Evolutionary conservation across 2,797 vertebrate species (phyloP), one percentile per base, ranked within the genome.

Genomic region (Diplodus sargus): DNA sequence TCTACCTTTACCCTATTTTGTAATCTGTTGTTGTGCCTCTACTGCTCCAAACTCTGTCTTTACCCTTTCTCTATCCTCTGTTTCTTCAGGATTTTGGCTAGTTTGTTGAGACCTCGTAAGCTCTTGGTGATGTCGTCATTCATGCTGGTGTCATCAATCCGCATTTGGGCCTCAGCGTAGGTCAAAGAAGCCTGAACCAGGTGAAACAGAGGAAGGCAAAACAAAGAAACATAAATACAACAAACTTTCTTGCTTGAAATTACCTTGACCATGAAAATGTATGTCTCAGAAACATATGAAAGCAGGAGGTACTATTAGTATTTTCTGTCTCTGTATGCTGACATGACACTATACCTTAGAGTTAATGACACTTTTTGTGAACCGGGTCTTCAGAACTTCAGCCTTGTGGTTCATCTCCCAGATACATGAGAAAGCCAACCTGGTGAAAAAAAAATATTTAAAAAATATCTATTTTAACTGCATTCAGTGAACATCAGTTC

Each of bases 131-230:
- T 95, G 5, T 96, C 93, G 81, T 99, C 98, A 12, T 95, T 97
- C 95, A 96, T 97, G 75, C 56, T 12, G 70, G 93, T 68, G 62
- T 99, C 98, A 87, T 99, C 98, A 47, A 99, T 99, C 94, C 93
- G 97, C 97, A 99, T 97, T 90, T 99, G 98, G 86, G 98, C 98
- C 93, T 99, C 98, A 0, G 98, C 98, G 0, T 99, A 99, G 0
- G 98, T 99, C 79, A 99, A 94, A 65, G 98, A 99, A 28, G 97
- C 98, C 98, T 99, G 88, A 11, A 76, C 20, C 58, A 78, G 58
- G 53, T 20, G 4, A 12, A 45, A 57, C 0, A 28, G 22, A 17
- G 12, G 20, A 53, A 23, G 18, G 42, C 3, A 4, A 74, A 42
- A 63, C 7, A 70, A 60, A 14, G 49, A 76, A 70, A 56, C 25